phyloP scores from a whole-genome alignment of 2,113 vertebrate species.

The human region GRCh38 chr17:72953001-72953500 shows the following conservation, averaged over 20 bases:
- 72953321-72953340: neutral
- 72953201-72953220: neutral
- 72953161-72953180: neutral
- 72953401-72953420: fast-evolving
- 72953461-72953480: neutral
- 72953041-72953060: fast-evolving
- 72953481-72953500: neutral
- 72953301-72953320: neutral
- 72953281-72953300: neutral
- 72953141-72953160: neutral
- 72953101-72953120: neutral
- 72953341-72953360: neutral
- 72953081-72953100: neutral
- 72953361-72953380: neutral
- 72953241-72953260: neutral
- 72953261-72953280: neutral
- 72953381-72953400: fast-evolving
- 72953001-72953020: neutral
- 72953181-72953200: neutral
- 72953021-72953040: neutral
- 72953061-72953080: neutral
- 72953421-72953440: neutral
- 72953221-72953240: neutral
- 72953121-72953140: no score
- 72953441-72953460: neutral